Percentiles rank a stretch among this genome's conserved stretches.
phyloP scores from a whole-genome alignment of 2,888 invertebrate genomes.

The Boloria euphrosyne region DNA sequence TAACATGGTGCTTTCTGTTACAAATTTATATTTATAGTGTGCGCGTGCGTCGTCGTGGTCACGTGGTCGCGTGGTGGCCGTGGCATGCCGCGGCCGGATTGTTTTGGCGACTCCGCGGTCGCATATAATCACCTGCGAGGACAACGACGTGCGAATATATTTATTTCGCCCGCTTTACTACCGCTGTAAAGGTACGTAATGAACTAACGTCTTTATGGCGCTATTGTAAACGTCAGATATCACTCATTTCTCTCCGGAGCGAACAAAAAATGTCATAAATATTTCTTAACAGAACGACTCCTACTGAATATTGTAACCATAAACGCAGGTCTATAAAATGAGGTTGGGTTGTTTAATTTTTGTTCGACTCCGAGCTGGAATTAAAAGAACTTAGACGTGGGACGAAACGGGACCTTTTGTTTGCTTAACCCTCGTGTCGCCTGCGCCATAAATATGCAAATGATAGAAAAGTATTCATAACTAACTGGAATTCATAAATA shows the following conservation, averaged over 20 bases:
- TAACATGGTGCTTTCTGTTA: constrained; percentile 68
- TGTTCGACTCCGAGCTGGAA: constrained; percentile 68
- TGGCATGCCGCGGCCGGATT: constrained; percentile 26
- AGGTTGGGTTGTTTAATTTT: constrained; percentile 76
- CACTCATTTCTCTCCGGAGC: constrained; percentile 65
- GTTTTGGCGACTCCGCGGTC: constrained; percentile 41
- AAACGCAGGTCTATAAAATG: constrained; percentile 75
- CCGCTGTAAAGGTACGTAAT: constrained; percentile 69
- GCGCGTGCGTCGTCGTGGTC: constrained; percentile 55
- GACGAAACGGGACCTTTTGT: constrained; percentile 62
- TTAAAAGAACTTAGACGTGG: constrained; percentile 69
- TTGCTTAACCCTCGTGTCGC: constrained; percentile 51
- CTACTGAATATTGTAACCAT: constrained; percentile 79
- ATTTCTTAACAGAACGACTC: constrained; percentile 76
- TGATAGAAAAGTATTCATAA: constrained; percentile 74
- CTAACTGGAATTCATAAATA: constrained; percentile 72
- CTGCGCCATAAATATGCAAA: constrained; percentile 73
- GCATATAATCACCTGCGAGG: constrained; percentile 56
- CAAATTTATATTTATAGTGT: constrained; percentile 66
- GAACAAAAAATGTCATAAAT: constrained; percentile 77
- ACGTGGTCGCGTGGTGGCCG: constrained; percentile 32
- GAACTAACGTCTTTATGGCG: constrained; percentile 77
- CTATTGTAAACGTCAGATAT: constrained; percentile 78
- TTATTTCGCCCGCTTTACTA: constrained; percentile 61
- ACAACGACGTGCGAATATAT: constrained; percentile 69